Base-by-base conservation (phyloP, 2,888 invertebrate genomes). In the Eutolmus rufibarbis region DNA sequence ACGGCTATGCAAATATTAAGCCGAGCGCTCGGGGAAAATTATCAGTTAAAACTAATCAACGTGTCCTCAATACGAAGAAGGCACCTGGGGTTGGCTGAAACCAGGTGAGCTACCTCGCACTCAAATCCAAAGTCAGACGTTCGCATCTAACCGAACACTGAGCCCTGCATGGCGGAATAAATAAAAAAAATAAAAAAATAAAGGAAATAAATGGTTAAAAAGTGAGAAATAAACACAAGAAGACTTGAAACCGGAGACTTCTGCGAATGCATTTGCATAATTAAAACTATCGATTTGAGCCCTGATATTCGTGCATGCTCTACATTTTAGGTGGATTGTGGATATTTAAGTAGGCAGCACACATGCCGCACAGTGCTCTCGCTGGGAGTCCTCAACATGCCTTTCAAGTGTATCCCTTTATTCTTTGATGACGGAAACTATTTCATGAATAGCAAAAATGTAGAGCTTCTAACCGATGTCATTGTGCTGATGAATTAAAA, bases 261-360 rank as follows among this genome's bases (percentile, higher is more conserved):
- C n/a, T 86, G 46, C 78, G 86, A 87, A 88, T 89, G 87, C 89
- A 89, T 88, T 88, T 89, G 88, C 87, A 89, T 89, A 89, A 89
- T 89, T 89, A 89, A 89, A 89, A 89, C 87, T 89, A 89, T 89
- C 88, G 89, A 89, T 88, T 87, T 51, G 79, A 86, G 87, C 34
- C 40, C 74, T 87, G 74, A 87, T 76, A 87, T 87, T 87, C 76
- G 51, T 86, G 57, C 78, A 77, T 76, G 86, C 43, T 77, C 86
- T 28, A 86, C 77, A 77, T 86, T 86, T 76, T 86, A 85, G 74
- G 85, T 74, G 85, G 43, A 74, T 85, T 85, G 85, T 85, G 74
- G 74, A 85, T 85, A 74, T 74, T 85, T 85, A 85, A 85, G 82
- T 82, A 82, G 82, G 82, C 23, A 66, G 66, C 82, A 43, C 51